Evolutionary conservation across 2,888 invertebrate genomes (phyloP).

Genomic region (Helleia helle): DNA sequence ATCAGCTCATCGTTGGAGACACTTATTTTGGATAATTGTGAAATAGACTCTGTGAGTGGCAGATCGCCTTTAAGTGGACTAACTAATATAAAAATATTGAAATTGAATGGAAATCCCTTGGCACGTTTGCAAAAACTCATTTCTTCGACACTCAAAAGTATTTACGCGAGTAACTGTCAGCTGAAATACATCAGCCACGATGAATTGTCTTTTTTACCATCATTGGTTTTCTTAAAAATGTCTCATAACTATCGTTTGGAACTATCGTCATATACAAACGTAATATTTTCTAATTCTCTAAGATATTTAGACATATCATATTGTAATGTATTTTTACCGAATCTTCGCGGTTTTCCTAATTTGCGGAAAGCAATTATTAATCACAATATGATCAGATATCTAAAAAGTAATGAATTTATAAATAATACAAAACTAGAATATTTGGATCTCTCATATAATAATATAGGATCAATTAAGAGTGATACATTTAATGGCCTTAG

Average conservation of each 20-base stretch:
- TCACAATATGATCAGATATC: conserved; percentile 76
- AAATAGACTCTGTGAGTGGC: conserved; percentile 70
- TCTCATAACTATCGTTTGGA: conserved; percentile 75
- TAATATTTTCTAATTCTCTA: conserved; percentile 66
- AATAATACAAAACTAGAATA: conserved; percentile 75
- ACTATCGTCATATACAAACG: conserved; percentile 47
- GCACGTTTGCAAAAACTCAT: conserved; percentile 55
- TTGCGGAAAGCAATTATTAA: conserved; percentile 73
- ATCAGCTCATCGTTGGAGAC: conserved; percentile 72
- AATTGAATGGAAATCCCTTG: conserved; percentile 69
- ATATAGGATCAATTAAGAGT: conserved; percentile 72
- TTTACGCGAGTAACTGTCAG: conserved; percentile 75
- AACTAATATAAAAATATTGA: conserved; percentile 65
- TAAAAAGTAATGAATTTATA: conserved; percentile 74
- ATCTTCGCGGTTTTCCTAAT: conserved; percentile 76
- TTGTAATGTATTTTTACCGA: conserved; percentile 75
- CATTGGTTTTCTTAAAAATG: conserved; percentile 74
- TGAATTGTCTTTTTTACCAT: conserved; percentile 73
- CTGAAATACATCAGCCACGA: conserved; percentile 62
- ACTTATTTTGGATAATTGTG: conserved; percentile 76
- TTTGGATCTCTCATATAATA: conserved; percentile 79
- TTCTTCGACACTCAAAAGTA: conserved; percentile 62
- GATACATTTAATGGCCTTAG: conserved; percentile 76
- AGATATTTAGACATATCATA: conserved; percentile 74
- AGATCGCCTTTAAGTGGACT: conserved; percentile 64